Evolutionary conservation across 2,888 invertebrate species (phyloP).

Genomic region (Tethea ocularis): DNA sequence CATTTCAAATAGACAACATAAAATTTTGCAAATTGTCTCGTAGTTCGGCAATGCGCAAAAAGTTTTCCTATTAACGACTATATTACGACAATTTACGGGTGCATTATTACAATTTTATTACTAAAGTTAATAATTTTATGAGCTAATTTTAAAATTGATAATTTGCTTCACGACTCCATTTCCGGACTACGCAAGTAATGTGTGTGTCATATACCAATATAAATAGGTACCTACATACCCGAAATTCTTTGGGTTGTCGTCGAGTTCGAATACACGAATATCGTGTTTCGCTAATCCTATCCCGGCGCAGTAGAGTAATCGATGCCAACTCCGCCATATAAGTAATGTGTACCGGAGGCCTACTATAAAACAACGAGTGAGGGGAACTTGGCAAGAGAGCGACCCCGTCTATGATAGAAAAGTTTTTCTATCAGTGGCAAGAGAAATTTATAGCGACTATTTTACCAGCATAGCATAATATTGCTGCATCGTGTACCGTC

Average conservation of each 20-base stretch:
- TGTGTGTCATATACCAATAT: not conserved
- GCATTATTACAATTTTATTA: constrained; percentile 54
- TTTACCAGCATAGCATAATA: constrained; percentile 47
- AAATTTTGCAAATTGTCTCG: constrained; percentile 31
- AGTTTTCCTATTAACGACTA: constrained; percentile 60
- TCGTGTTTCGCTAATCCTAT: constrained; percentile 34
- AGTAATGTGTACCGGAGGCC: constrained; percentile 35
- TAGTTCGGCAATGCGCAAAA: constrained; percentile 52
- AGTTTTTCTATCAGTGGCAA: constrained; percentile 67
- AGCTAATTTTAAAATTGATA: constrained; percentile 6
- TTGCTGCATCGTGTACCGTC: constrained; percentile 27
- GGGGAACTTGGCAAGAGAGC: constrained; percentile 44
- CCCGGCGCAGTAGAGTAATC: constrained; percentile 33
- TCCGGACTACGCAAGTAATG: not conserved
- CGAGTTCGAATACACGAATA: constrained; percentile 19
- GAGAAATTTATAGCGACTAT: constrained; percentile 63
- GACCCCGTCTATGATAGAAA: constrained; percentile 42
- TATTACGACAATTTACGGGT: constrained; percentile 48
- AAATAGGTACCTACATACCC: no score
- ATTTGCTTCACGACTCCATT: not conserved
- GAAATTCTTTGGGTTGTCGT: constrained; percentile 15
- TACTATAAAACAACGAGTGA: constrained; percentile 36
- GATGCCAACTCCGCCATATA: constrained; percentile 38
- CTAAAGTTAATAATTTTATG: constrained; percentile 44
- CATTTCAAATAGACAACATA: constrained; percentile 33